Evolutionary conservation across 2,797 vertebrate species (phyloP), one percentile per base, ranked within the genome.

Genomic region (Argya squamiceps): DNA sequence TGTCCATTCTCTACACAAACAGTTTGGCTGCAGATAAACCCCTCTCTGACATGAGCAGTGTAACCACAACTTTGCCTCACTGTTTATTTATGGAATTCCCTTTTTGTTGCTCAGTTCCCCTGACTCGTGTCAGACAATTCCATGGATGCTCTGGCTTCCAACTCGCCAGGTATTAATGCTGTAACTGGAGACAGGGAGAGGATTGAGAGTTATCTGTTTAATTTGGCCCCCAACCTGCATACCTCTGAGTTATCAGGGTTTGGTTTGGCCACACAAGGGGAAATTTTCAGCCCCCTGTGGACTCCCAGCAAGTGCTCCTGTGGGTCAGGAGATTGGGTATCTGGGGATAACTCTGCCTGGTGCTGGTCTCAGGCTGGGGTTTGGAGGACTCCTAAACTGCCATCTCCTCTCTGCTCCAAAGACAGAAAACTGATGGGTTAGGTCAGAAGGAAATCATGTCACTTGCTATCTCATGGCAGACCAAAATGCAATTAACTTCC

Each of bases 401-500:
- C 63, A 74, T 64, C 37, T 74, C 56, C 73, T 82, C 75, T 84
- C 96, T 92, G 62, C 83, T 90, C 50, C 81, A 68, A 58, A 83
- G 88, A 65, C 97, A 88, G 93, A 84, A 88, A 93, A 81, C 82
- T 94, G 95, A 96, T 86, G 86, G 93, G 87, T 60, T 90, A 49
- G 94, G 91, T 93, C 91, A 94, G 94, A 80, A 96, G 86, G 93
- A 97, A 97, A 26, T 46, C 78, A 83, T 89, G 77, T 92, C 95
- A 92, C 96, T 96, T 97, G 96, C 96, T 89, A 30, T 56, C 93
- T 71, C 39, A 63, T 4, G 16, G 59, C 80, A 96, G 55, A 92
- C 32, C 44, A 68, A 89, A 95, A 91, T 49, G 55, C 83, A 96
- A 62, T 94, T 89, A 80, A 67, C 63, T 92, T 69, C 53, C 71